Percentiles rank a stretch among this genome's conserved stretches.
Conservation (phyloP, 2,797 vertebrate species). For the Argyrosomus regius region DNA sequence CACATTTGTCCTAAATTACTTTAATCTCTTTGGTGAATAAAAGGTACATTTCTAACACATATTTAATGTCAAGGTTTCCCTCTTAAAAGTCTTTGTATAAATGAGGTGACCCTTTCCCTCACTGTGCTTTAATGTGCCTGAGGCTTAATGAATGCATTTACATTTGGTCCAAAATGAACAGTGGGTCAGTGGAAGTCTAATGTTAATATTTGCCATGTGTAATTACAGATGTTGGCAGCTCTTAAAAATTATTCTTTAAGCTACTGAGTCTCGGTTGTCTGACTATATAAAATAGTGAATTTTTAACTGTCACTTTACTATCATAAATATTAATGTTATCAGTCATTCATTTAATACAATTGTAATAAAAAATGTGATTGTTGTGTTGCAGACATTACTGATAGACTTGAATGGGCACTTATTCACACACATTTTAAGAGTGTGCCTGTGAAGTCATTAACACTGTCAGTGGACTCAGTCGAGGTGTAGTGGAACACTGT, state of each 20-base stretch:
- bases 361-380: not conserved
- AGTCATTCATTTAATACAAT: not conserved
- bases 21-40: no score
- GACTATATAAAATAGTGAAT: not conserved
- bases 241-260: not conserved
- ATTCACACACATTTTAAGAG: not conserved
- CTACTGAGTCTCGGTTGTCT: not conserved
- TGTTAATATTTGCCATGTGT: not conserved
- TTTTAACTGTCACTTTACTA: no score
- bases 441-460: conserved; percentile 3
- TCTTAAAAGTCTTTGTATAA: not conserved
- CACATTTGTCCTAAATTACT: no score
- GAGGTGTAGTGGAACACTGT: not conserved
- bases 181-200: not conserved
- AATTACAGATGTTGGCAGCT: not conserved
- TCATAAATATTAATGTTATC: not conserved
- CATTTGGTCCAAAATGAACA: not conserved
- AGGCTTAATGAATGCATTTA: not conserved
- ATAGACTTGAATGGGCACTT: not conserved
- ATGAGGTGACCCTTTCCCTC: not conserved
- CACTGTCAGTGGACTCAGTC: not conserved
- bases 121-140: not conserved
- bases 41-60: not conserved
- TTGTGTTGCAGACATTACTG: not conserved
- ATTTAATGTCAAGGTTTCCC: not conserved